Conservation (phyloP, 2,888 invertebrate species). For the Drosophila affinis region DNA sequence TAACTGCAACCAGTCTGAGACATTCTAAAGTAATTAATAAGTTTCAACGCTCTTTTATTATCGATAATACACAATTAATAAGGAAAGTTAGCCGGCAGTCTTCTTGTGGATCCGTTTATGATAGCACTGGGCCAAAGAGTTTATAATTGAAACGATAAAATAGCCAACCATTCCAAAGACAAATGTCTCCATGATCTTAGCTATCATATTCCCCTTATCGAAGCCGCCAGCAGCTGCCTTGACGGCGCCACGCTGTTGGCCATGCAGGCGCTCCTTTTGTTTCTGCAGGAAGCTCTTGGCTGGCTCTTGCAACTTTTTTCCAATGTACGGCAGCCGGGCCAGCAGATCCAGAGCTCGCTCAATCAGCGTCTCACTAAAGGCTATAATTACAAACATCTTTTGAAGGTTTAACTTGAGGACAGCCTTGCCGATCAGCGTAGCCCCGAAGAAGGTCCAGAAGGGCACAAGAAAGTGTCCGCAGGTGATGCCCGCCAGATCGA, state of each 20-base stretch:
- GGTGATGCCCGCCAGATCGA: constrained; percentile 98
- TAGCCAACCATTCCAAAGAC: constrained; percentile 96
- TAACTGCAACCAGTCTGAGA: too few species aligned
- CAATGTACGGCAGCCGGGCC: constrained; percentile 90
- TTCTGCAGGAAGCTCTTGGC: constrained; percentile 93
- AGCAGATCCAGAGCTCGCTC: constrained; percentile 88
- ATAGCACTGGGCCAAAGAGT: constrained; percentile 98
- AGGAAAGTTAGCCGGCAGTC: too few species aligned
- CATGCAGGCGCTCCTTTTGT: constrained; percentile 92
- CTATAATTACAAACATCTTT: constrained; percentile 96
- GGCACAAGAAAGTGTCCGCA: constrained; percentile 99
- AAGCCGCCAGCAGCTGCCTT: too few species aligned
- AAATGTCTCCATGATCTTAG: constrained; percentile 93
- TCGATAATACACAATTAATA: too few species aligned
- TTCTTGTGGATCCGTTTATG: constrained; percentile 87
- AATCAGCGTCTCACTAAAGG: constrained; percentile 96
- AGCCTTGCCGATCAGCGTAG: constrained; percentile 98
- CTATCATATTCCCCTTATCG: constrained; percentile 85
- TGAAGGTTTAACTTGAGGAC: constrained; percentile 99
- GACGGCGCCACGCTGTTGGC: constrained; percentile 67
- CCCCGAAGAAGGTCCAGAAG: constrained; percentile 99
- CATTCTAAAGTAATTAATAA: too few species aligned
- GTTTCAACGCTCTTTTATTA: too few species aligned
- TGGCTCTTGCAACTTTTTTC: constrained; percentile 92
- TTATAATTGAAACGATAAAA: constrained; percentile 97